Percentiles rank a stretch among this genome's conserved stretches.
These are phyloP conservation scores for Erythrocebus patas DNA, from an alignment of 2,113 vertebrate species.

Conservation along the genomic window DNA sequence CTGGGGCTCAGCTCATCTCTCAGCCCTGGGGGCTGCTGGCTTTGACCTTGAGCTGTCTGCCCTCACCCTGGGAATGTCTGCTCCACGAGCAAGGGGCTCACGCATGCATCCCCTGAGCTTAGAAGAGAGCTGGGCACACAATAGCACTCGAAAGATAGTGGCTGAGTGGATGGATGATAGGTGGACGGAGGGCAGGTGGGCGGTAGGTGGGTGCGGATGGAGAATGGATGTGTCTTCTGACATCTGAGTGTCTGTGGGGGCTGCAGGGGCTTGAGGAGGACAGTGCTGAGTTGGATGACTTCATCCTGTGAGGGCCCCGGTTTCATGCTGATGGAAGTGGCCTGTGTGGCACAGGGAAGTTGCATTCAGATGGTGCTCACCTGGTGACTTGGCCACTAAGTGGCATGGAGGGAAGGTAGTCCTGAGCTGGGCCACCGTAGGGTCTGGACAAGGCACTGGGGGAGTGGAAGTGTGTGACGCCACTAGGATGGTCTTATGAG, in stretches of 20 bases:
- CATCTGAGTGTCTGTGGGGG: not conserved
- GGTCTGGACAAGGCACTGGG: not conserved
- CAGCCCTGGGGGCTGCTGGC: not conserved
- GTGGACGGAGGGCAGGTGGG: not conserved
- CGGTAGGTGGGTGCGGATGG: too few relatives aligned
- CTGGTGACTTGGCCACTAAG: too few relatives aligned
- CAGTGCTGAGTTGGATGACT: not conserved
- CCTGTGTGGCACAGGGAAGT: not conserved
- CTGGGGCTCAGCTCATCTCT: not conserved
- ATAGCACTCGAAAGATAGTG: not conserved
- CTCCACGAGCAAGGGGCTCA: not conserved
- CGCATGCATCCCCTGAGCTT: not conserved
- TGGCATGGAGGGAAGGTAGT: not conserved
- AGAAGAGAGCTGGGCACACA: not conserved
- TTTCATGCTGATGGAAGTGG: not conserved
- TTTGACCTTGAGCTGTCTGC: too few relatives aligned
- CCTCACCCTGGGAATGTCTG: not conserved
- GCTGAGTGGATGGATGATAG: too few relatives aligned
- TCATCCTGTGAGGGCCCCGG: not conserved
- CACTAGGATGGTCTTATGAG: not conserved
- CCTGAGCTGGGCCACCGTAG: not conserved
- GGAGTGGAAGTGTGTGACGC: too few relatives aligned
- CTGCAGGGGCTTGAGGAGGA: not conserved
- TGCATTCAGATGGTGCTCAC: not conserved
- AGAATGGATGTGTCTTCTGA: not conserved